Conservation (phyloP, 2,797 vertebrate genomes). For the Chlorospingus flavigularis region DNA sequence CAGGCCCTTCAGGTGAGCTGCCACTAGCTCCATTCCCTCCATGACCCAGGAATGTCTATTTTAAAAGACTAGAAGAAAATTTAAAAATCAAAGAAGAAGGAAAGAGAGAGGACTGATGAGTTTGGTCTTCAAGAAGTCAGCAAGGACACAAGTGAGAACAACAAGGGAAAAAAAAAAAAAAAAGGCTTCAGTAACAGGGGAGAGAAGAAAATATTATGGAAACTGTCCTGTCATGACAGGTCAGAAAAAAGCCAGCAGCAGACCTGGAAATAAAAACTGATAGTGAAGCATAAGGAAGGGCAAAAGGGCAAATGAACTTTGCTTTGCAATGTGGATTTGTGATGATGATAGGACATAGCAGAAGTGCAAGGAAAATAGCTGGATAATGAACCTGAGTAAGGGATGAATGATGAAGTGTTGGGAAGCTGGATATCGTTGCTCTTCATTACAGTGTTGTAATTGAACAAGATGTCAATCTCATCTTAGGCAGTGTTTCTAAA, state of each 20-base stretch:
- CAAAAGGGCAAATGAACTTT: neutral
- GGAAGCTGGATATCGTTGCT: neutral
- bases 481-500: neutral
- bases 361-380: neutral
- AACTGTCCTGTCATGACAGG: neutral
- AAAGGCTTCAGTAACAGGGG: neutral
- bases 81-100: neutral
- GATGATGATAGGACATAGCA: neutral
- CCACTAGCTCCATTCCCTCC: neutral
- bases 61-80: neutral
- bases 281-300: neutral
- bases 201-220: neutral
- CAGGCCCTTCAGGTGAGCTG: neutral
- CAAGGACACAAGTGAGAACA: neutral
- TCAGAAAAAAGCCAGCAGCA: neutral
- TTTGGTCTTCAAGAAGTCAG: neutral
- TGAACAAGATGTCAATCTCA: neutral
- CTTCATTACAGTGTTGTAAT: neutral
- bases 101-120: neutral
- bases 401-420: neutral
- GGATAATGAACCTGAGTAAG: neutral
- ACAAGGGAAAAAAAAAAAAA: neutral
- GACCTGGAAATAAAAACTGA: neutral
- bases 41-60: neutral
- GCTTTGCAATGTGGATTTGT: neutral